phyloP scores from a whole-genome alignment of 35 echinoderm and acorn worm species.

The Holothuria glaberrima region DNA sequence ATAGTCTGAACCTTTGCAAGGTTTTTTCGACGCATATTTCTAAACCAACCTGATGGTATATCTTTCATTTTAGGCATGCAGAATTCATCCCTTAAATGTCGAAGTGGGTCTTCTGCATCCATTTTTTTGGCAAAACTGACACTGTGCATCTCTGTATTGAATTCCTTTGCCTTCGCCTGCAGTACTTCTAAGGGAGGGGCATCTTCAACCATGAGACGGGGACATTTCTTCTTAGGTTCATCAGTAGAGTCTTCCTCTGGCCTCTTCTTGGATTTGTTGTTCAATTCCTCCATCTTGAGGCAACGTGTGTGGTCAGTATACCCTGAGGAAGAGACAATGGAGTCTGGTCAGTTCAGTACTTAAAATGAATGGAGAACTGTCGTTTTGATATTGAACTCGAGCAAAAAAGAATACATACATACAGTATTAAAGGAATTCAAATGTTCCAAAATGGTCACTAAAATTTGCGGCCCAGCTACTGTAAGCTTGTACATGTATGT shows the following conservation, averaged over 20 bases:
- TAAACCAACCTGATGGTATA: constrained; percentile 62
- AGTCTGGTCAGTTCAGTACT: no score
- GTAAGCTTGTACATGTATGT: no score
- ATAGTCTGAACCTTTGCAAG: no score
- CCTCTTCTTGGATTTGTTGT: not conserved
- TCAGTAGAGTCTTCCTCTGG: not conserved
- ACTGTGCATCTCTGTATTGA: constrained; percentile 26
- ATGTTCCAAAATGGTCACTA: no score
- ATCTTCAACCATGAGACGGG: not conserved
- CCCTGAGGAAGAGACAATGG: no score
- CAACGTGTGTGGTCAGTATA: not conserved
- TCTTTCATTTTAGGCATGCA: constrained; percentile 68
- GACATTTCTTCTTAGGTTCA: constrained; percentile 7
- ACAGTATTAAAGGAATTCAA: no score
- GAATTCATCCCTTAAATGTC: constrained; percentile 65
- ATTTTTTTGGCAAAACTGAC: constrained; percentile 63
- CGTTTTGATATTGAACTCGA: no score
- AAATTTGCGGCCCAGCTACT: no score
- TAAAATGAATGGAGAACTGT: no score
- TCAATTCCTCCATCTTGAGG: not conserved
- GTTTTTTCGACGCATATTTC: no score
- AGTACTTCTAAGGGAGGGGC: constrained; percentile 14
- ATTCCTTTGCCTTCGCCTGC: constrained; percentile 55
- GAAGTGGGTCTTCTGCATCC: constrained; percentile 61
- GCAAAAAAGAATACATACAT: no score